Evolutionary conservation across 2,113 vertebrate genomes (phyloP).

Genomic region (Carassius auratus): DNA sequence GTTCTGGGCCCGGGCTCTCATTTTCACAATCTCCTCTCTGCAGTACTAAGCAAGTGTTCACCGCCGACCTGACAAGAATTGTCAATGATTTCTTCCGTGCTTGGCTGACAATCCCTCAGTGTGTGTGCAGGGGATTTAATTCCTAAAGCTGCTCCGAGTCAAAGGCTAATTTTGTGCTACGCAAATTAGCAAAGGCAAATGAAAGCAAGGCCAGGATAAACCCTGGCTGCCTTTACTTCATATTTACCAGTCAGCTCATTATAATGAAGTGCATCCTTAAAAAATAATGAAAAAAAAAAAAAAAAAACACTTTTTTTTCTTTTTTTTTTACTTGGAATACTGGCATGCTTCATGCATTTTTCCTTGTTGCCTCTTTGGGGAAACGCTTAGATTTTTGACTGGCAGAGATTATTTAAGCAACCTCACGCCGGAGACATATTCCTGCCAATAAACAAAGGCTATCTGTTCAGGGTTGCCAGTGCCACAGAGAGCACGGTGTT

Average conservation of each 20-base stretch:
- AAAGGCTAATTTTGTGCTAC: conserved; percentile 67
- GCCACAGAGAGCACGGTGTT: conserved; percentile 45
- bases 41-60: conserved; percentile 72
- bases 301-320: too few relatives aligned
- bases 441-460: conserved; percentile 51
- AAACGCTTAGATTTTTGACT: conserved; percentile 28
- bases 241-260: conserved; percentile 56
- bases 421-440: conserved; percentile 23
- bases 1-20: conserved; percentile 63
- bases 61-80: conserved; percentile 75
- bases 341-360: conserved; percentile 7
- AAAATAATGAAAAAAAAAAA: not conserved
- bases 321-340: not conserved
- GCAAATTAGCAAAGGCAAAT: conserved; percentile 69
- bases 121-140: conserved; percentile 73
- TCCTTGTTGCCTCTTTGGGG: conserved; percentile 25
- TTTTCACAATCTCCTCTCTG: conserved; percentile 75
- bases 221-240: conserved; percentile 43
- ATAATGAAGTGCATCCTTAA: conserved; percentile 45
- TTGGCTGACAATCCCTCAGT: conserved; percentile 73
- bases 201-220: conserved; percentile 37
- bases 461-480: conserved; percentile 52
- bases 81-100: conserved; percentile 74
- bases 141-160: conserved; percentile 74
- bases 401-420: conserved; percentile 42